phyloP scores from a whole-genome alignment of 2,797 vertebrate genomes.

The Sternotherus odoratus region DNA sequence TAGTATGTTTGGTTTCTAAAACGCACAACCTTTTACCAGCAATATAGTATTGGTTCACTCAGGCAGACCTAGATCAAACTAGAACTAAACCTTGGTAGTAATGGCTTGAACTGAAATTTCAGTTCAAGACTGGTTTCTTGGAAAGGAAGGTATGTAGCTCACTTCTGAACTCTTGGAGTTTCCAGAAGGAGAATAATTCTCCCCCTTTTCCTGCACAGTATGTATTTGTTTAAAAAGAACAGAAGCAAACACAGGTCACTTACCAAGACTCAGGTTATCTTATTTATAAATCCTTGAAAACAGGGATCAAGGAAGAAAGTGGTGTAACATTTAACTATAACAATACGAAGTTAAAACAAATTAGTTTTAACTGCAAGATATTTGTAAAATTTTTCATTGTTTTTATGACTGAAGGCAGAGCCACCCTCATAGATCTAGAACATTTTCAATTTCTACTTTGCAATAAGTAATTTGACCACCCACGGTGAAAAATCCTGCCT shows the following conservation, averaged over 20 bases:
- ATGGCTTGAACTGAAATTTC: background rate
- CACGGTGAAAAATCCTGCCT: background rate
- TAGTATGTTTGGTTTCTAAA: background rate
- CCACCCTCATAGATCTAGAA: background rate
- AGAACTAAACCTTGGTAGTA: rapidly evolving
- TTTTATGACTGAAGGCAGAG: slow-evolving; percentile 9
- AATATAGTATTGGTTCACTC: background rate
- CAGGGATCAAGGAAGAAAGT: background rate
- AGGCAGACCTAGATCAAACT: background rate
- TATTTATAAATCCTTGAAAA: background rate
- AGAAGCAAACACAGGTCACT: background rate
- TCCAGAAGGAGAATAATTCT: background rate
- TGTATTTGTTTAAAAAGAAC: background rate
- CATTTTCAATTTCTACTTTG: background rate
- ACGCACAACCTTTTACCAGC: rapidly evolving
- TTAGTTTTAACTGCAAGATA: background rate
- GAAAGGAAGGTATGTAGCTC: background rate
- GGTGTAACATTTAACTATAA: background rate
- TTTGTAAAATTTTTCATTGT: background rate
- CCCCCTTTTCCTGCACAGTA: background rate
- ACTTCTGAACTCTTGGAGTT: background rate
- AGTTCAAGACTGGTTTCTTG: background rate
- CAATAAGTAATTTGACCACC: background rate
- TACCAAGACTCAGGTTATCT: background rate
- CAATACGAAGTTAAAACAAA: background rate